phyloP scores from a whole-genome alignment of 2,797 vertebrate genomes.

The Phrynocephalus vlangalii region DNA sequence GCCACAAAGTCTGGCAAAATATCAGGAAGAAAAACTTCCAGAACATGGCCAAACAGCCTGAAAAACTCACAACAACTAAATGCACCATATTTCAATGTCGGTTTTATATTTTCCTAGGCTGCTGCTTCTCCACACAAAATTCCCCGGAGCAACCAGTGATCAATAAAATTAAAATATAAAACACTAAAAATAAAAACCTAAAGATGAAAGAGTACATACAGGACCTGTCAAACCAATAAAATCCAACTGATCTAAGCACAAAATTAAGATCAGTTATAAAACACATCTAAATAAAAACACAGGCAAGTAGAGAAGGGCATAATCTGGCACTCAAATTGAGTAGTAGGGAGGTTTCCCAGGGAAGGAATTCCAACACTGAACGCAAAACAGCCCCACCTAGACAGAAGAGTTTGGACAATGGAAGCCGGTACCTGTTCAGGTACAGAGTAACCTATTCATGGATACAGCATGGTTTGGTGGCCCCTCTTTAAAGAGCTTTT shows the following conservation, averaged over 20 bases:
- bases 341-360: not conserved
- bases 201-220: not conserved
- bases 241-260: not conserved
- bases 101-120: not conserved
- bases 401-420: no score
- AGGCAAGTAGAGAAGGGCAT: not conserved
- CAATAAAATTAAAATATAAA: not conserved
- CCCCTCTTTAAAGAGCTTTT: not conserved
- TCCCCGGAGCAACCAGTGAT: not conserved
- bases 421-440: not conserved
- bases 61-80: no score
- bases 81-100: not conserved
- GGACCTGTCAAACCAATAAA: not conserved
- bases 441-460: not conserved
- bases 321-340: not conserved
- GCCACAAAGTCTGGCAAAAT: no score
- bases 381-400: not conserved
- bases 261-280: not conserved
- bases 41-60: no score
- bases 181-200: not conserved
- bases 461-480: not conserved
- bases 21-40: no score
- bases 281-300: not conserved
- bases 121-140: not conserved
- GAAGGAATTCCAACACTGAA: not conserved